These are phyloP conservation scores for Gadopsis marmoratus DNA, from an alignment of 2,797 vertebrate genomes.

Conservation along the genomic window DNA sequence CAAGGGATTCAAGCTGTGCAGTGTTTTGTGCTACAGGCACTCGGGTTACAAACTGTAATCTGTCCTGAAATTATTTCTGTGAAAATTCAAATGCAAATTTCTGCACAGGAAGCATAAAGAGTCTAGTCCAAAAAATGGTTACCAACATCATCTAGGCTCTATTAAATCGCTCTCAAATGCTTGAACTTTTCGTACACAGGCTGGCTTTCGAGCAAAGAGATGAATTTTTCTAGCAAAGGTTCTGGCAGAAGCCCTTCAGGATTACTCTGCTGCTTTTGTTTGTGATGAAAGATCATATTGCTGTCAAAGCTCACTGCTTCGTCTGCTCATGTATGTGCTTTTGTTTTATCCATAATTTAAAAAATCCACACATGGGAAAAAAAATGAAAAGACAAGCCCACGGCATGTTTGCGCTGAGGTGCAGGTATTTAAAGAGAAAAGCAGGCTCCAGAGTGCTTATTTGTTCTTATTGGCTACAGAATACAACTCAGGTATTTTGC, in stretches of 20 bases:
- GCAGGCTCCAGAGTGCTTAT: conserved; percentile 24
- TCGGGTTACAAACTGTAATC: conserved; percentile 43
- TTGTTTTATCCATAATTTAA: conserved; percentile 50
- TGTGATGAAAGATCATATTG: conserved; percentile 46
- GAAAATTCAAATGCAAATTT: conserved; percentile 12
- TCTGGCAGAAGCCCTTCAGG: conserved; percentile 40
- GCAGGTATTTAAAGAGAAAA: conserved; percentile 30
- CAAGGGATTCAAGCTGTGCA: conserved; percentile 60
- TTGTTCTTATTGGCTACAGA: conserved; percentile 29
- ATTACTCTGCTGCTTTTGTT: conserved; percentile 43
- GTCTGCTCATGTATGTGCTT: conserved; percentile 31
- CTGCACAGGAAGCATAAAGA: background rate
- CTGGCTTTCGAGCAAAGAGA: conserved; percentile 31
- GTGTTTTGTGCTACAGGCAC: conserved; percentile 38
- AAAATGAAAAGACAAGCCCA: conserved; percentile 29
- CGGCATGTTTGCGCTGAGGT: conserved; percentile 18
- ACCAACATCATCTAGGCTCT: background rate
- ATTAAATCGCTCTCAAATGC: background rate
- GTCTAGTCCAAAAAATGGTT: background rate
- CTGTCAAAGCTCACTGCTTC: conserved; percentile 40
- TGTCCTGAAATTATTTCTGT: conserved; percentile 31
- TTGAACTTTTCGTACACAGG: background rate
- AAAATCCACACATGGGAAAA: conserved; percentile 23
- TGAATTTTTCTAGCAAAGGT: conserved; percentile 46
- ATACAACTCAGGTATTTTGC: conserved; percentile 20